Conservation (phyloP, 2,888 invertebrate genomes). For the Drosophila kambysellisi region DNA sequence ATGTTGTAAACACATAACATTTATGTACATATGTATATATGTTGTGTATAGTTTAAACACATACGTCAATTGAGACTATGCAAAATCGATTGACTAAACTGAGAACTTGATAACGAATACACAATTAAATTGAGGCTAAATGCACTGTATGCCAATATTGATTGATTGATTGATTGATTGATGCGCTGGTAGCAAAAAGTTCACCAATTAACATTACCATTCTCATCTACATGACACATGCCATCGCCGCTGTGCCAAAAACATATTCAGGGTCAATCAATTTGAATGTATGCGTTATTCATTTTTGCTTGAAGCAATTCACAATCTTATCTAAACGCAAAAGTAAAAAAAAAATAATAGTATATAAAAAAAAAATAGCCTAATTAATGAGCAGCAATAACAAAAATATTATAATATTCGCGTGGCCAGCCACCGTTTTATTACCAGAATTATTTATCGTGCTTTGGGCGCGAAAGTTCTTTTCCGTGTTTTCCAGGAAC, state of each 20-base stretch:
- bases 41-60: not conserved
- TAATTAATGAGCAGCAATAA: conserved; percentile 54
- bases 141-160: not conserved
- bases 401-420: not conserved
- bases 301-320: not conserved
- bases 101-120: conserved; percentile 8
- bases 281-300: conserved; percentile 1
- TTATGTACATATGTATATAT: not conserved
- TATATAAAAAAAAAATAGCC: conserved; percentile 32
- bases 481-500: conserved; percentile 46
- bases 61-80: not conserved
- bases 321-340: conserved; percentile 43
- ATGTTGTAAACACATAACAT: not conserved
- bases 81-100: not conserved
- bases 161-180: conserved; percentile 5
- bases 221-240: conserved; percentile 1
- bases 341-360: not conserved
- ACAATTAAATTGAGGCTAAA: conserved; percentile 12
- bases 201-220: conserved; percentile 10
- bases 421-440: conserved; percentile 6
- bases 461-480: conserved; percentile 20
- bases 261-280: conserved; percentile 17
- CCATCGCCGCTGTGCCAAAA: conserved; percentile 7
- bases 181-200: conserved; percentile 4
- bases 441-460: conserved; percentile 26